phyloP scores from a whole-genome alignment of 1,140 invertebrate species.

The Thalassaphorura encarpata region DNA sequence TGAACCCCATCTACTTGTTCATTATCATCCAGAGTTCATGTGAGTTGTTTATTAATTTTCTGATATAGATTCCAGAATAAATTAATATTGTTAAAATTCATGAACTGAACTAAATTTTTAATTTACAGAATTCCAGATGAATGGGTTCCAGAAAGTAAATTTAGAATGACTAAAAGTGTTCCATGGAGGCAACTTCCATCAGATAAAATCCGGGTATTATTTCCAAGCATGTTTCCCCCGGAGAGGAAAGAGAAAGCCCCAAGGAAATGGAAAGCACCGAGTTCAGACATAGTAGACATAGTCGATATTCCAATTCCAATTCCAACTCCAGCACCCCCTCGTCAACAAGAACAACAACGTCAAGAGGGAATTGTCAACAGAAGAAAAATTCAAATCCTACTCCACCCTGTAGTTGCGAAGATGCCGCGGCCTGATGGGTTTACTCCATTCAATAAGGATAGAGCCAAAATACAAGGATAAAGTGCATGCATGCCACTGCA shows the following conservation, averaged over 20 bases:
- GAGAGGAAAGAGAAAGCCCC: constrained; percentile 20
- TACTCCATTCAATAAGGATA: too few species aligned
- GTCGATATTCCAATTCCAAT: too few species aligned
- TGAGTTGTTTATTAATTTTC: constrained; percentile 43
- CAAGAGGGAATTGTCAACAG: too few species aligned
- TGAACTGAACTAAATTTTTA: constrained; percentile 21
- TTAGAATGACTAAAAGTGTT: constrained; percentile 43
- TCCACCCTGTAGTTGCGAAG: too few species aligned
- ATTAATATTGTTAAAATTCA: not conserved
- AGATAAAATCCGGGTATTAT: constrained; percentile 25
- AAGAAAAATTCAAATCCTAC: too few species aligned
- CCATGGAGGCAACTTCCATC: constrained; percentile 42
- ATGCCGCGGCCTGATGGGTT: too few species aligned
- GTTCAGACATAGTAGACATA: too few species aligned
- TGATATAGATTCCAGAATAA: not conserved
- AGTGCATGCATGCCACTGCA: too few species aligned
- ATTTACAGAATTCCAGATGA: constrained; percentile 49
- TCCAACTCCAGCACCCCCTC: too few species aligned
- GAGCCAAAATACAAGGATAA: too few species aligned
- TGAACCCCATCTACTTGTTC: constrained; percentile 49
- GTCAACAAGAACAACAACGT: too few species aligned
- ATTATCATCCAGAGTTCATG: constrained; percentile 59
- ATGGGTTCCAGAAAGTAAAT: constrained; percentile 50
- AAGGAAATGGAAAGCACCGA: constrained; percentile 27
- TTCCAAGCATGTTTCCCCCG: constrained; percentile 26